phyloP scores from a whole-genome alignment of 2,888 invertebrate genomes.

The Chaetogeoica ovagalla region DNA sequence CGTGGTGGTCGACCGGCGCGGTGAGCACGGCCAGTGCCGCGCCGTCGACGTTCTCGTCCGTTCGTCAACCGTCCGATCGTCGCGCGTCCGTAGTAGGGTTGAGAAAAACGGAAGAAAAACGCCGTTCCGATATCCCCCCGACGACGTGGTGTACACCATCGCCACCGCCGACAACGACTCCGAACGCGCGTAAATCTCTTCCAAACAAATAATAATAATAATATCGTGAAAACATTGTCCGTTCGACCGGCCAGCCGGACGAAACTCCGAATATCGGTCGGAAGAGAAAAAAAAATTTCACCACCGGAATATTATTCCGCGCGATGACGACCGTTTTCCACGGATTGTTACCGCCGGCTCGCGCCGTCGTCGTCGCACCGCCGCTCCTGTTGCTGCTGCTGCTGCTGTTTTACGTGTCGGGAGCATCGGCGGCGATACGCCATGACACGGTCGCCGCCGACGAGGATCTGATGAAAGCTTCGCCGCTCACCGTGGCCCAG shows the following conservation, averaged over 20 bases:
- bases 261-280: no score
- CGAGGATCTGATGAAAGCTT: conserved; percentile 65
- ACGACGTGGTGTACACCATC: no score
- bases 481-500: conserved; percentile 72
- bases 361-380: background rate
- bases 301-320: no score
- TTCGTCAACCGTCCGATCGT: background rate
- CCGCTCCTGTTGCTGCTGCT: background rate
- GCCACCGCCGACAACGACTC: no score
- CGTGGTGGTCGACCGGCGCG: background rate
- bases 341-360: background rate
- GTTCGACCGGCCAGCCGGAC: no score
- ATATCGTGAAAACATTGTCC: no score
- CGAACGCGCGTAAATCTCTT: no score
- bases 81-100: conserved; percentile 8
- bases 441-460: conserved; percentile 51
- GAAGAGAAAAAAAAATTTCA: no score
- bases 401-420: background rate
- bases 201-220: no score
- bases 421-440: background rate
- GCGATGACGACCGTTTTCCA: conserved; percentile 11
- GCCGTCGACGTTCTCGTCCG: conserved; percentile 30
- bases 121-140: no score
- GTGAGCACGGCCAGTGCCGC: conserved; percentile 11
- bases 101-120: no score